Base-by-base conservation (phyloP, 2,113 vertebrate species). In the Brachyhypopomus gauderio region DNA sequence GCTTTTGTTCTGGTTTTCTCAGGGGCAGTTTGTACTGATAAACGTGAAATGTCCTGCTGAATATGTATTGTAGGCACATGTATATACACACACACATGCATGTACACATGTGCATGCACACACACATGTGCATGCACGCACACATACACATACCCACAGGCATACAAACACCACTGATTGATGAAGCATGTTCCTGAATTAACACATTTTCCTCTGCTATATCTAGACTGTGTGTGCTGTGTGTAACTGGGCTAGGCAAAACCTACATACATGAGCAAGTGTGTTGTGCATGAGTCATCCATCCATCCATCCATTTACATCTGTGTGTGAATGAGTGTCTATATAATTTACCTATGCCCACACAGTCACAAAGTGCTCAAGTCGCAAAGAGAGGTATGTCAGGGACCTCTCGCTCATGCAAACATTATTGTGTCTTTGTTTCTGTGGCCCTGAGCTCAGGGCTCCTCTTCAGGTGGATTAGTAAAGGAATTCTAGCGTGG, bases 371-470 rank as follows among this genome's bases (percentile, higher is more conserved):
- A 30, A 30, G 30, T 30, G 30, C 1, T 30, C 1, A 3, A 30
- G 30, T 30, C 30, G 30, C 30, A 30, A 30, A 30, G 30, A 52
- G 45, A 52, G 45, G 45, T 52, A 11, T 52, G 12, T 52, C 20
- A 81, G 48, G n/a, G 4, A 9, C 1, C 30, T 23, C 41, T 11
- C 72, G 41, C 69, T 80, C 36, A 73, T 80, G 69, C 30, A 52
- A 25, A 63, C 11, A 62, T 73, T 41, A 73, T 70, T 25, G 30
- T 80, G 58, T 73, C 58, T 73, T 23, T 73, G 62, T 73, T 48
- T 52, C 70, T 73, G 34, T 73, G 23, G 58, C 70, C 59, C 19
- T 3, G 17, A 19, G 78, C 56, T 80, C 56, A 72, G 22, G 52
- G 34, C 78, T 36, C 48, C 3, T 63, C 60, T 73, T 80, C 55